Conservation (phyloP, 2,888 invertebrate genomes). For the Teleogryllus oceanicus region DNA sequence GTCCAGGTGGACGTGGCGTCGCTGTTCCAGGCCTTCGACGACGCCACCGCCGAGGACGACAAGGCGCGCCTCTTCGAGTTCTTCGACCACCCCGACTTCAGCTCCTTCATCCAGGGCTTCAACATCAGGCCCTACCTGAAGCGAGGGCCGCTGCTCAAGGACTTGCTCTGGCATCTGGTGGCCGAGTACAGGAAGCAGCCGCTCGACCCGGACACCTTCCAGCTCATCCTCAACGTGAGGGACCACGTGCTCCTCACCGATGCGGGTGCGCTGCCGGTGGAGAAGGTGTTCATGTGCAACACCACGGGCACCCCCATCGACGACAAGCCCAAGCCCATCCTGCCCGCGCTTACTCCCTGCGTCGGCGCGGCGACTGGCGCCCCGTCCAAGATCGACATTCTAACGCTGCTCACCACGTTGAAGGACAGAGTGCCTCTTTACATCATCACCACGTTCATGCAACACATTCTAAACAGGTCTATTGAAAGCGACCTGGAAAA, state of each 20-base stretch:
- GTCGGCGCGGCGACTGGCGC: background rate
- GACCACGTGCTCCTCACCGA: background rate
- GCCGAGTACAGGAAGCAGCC: background rate
- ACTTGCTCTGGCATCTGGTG: background rate
- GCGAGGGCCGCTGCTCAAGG: background rate
- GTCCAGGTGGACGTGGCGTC: background rate
- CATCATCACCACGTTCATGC: background rate
- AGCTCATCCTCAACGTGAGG: background rate
- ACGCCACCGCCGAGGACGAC: background rate
- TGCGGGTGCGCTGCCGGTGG: background rate
- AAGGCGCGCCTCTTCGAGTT: background rate
- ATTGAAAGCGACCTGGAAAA: background rate
- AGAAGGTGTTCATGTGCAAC: background rate
- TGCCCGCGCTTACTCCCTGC: background rate
- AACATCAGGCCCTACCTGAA: background rate
- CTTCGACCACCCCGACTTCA: background rate
- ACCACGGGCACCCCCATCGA: background rate
- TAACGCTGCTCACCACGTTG: background rate
- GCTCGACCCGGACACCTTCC: background rate
- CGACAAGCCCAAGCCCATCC: background rate
- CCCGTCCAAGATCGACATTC: background rate
- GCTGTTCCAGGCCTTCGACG: background rate
- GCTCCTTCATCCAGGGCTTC: background rate
- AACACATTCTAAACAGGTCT: background rate
- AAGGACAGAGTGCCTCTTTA: background rate